These are phyloP conservation scores for Plagodis pulveraria DNA, from an alignment of 2,888 invertebrate species.

Conservation along the genomic window DNA sequence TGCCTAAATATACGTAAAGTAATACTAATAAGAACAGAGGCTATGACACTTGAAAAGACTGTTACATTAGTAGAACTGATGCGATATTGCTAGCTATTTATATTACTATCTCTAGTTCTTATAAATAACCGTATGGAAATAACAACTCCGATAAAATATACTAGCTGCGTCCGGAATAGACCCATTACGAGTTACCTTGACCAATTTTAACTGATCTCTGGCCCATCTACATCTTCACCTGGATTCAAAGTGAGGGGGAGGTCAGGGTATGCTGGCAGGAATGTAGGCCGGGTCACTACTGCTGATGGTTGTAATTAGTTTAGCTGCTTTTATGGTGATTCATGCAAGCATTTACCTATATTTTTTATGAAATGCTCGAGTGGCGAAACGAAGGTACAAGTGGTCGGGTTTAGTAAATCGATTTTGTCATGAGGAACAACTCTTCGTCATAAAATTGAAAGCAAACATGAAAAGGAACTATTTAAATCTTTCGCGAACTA, in stretches of 20 bases:
- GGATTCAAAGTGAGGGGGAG: conserved; percentile 23
- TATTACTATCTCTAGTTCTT: conserved; percentile 5
- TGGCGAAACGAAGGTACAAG: too few relatives aligned
- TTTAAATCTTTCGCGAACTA: too few relatives aligned
- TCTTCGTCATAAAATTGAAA: too few relatives aligned
- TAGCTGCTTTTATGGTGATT: conserved; percentile 35
- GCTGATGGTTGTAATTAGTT: conserved; percentile 48
- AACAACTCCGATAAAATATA: conserved; percentile 27
- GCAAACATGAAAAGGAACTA: too few relatives aligned
- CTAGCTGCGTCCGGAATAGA: conserved; percentile 43
- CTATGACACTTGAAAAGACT: too few relatives aligned
- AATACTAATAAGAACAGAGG: too few relatives aligned
- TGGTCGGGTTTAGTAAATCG: too few relatives aligned
- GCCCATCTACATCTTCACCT: conserved; percentile 7
- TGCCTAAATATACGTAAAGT: too few relatives aligned
- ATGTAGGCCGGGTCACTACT: conserved; percentile 55
- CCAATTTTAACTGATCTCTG: conserved; percentile 38
- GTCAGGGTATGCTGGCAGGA: conserved; percentile 37
- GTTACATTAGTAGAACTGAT: too few relatives aligned
- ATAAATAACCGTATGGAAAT: conserved; percentile 37
- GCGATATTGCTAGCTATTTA: neutral
- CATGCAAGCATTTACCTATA: conserved; percentile 9
- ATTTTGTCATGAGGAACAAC: too few relatives aligned
- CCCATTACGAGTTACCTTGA: conserved; percentile 33
- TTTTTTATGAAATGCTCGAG: too few relatives aligned